These are phyloP conservation scores for Syritta pipiens DNA, from an alignment of 2,888 invertebrate species.

Conservation along the genomic window DNA sequence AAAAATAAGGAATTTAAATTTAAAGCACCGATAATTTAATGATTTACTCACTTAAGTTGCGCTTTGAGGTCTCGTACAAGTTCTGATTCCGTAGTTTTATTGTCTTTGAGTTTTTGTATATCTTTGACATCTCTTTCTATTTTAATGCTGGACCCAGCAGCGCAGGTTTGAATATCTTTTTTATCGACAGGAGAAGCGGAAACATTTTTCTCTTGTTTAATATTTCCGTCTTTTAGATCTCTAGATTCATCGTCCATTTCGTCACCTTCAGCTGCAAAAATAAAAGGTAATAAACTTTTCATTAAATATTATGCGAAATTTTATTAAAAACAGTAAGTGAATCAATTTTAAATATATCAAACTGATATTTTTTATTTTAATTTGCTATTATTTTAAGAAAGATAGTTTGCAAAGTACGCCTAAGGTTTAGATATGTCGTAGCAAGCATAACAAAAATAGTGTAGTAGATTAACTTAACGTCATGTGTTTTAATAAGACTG, in stretches of 20 bases:
- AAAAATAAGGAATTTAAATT: constrained; percentile 56
- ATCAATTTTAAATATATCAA: no score
- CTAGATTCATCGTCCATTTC: constrained; percentile 75
- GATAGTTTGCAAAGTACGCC: no score
- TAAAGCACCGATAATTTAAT: background rate
- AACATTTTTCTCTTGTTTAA: constrained; percentile 80
- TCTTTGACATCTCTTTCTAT: constrained; percentile 84
- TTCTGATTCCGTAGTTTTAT: constrained; percentile 84
- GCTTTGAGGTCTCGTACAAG: constrained; percentile 87
- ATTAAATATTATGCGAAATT: no score
- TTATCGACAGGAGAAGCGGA: constrained; percentile 80
- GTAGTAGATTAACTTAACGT: no score
- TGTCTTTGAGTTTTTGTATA: constrained; percentile 83
- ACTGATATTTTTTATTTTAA: no score
- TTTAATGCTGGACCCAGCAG: constrained; percentile 81
- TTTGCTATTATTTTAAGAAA: no score
- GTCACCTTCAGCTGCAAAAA: constrained; percentile 75
- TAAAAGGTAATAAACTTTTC: background rate
- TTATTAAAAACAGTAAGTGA: no score
- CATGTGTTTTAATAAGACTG: no score
- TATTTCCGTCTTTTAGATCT: constrained; percentile 76
- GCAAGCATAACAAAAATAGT: no score
- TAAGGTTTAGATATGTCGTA: no score
- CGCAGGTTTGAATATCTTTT: constrained; percentile 79
- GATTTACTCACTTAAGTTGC: constrained; percentile 89